Base-by-base conservation (phyloP, 2,888 invertebrate genomes). In the Drosophila putrida region DNA sequence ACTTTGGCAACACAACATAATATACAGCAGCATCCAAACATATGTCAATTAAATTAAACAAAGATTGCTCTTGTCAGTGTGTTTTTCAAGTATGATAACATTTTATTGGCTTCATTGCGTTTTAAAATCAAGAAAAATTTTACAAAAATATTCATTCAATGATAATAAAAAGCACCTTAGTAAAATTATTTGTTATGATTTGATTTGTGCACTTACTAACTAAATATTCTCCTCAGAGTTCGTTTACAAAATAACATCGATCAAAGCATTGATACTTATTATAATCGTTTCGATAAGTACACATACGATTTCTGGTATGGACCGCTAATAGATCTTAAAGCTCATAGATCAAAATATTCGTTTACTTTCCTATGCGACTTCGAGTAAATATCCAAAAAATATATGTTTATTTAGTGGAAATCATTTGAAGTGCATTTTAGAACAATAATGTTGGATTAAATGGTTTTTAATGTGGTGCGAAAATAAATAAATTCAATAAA, bases 141-240 rank as follows among this genome's bases (percentile, higher is more conserved):
- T 83, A 60, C 62, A 87, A 87, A 87, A 82, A 87, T 86, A 83
- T 78, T 78, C 36, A 43, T 49, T 73, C 73, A 53, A 43, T 58
- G 64, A 66, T 38, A 31, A 38, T 80, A 54, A 66, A 73, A 86
- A 86, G 84, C 81, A 86, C 81, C 81, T 71, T 76, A 86, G 75
- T 27, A 55, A 74, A 82, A 65, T 63, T 47, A 62, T 51, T 79
- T 61, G 50, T 74, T 67, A 27, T 46, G 47, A 49, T 74, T 69
- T 67, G 51, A 57, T 85, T 75, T 80, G 83, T 86, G 86, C 75
- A 47, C 75, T 80, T 80, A 75, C 39, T 15, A 66, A 72, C 65
- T 75, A 63, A 53, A 38, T 51, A 35, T 58, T 74, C 33, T 46
- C 44, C 59, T 27, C 10, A 43, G 13, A 36, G 35, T 39, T 61